These are phyloP conservation scores for Masnerella sp. DNA, from an alignment of 2,888 invertebrate species.

Conservation along the genomic window DNA sequence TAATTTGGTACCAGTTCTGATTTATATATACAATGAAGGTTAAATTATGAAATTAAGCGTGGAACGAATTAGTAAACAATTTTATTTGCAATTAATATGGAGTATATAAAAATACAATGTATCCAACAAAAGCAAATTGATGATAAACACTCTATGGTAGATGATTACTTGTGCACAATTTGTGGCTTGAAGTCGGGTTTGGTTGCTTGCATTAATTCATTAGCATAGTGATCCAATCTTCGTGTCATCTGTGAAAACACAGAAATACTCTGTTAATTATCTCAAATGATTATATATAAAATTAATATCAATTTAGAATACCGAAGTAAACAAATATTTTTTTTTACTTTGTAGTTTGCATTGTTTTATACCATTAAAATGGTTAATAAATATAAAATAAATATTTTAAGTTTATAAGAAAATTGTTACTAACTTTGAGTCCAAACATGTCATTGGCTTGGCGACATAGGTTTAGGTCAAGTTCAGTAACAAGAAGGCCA, in stretches of 20 bases:
- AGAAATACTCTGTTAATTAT: constrained; percentile 6
- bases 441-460: constrained; percentile 97
- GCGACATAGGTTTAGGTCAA: constrained; percentile 96
- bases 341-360: too few relatives aligned
- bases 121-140: constrained; percentile 2
- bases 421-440: constrained; percentile 83
- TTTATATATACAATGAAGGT: not conserved
- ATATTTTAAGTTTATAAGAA: not conserved
- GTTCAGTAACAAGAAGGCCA: constrained; percentile 91
- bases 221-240: constrained; percentile 91
- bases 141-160: constrained; percentile 9
- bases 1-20: too few relatives aligned
- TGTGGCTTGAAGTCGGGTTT: constrained; percentile 88
- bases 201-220: constrained; percentile 84
- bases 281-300: not conserved
- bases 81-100: constrained; percentile 17
- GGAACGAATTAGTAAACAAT: not conserved
- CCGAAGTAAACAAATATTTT: too few relatives aligned
- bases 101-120: constrained; percentile 27
- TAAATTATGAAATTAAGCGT: not conserved
- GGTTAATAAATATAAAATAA: not conserved
- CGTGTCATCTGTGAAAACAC: constrained; percentile 88
- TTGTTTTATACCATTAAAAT: too few relatives aligned
- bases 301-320: too few relatives aligned
- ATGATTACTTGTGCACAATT: constrained; percentile 80